Conservation (phyloP, 2,113 vertebrate genomes). For the cat (Felis catus) region DNA sequence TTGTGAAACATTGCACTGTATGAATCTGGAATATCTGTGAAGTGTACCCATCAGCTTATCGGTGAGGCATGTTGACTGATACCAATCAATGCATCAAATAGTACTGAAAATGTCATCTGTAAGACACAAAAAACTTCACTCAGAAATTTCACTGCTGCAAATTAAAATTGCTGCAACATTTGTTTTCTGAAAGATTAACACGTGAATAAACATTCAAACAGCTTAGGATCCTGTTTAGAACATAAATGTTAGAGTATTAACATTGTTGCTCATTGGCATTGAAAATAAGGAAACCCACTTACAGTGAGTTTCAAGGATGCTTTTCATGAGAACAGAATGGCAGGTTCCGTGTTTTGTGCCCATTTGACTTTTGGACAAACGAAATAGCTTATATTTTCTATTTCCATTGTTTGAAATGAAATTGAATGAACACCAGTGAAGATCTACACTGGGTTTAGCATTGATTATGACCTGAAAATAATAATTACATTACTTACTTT, state of each 20-base stretch:
- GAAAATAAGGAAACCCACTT: conserved; percentile 58
- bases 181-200: conserved; percentile 71
- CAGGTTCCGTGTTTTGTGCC: background rate
- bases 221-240: conserved; percentile 44
- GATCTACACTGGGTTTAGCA: conserved; percentile 29
- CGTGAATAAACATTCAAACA: conserved; percentile 7
- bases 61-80: conserved; percentile 80
- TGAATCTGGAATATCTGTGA: conserved; percentile 90
- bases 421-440: conserved; percentile 46
- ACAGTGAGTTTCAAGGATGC: conserved; percentile 48
- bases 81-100: conserved; percentile 65
- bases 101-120: conserved; percentile 47
- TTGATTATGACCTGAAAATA: conserved; percentile 66
- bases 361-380: conserved; percentile 28
- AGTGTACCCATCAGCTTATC: conserved; percentile 83
- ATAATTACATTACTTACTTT: conserved; percentile 58
- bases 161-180: conserved; percentile 58
- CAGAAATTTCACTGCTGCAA: conserved; percentile 56
- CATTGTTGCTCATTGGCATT: conserved; percentile 15
- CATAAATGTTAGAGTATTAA: conserved; percentile 30
- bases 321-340: conserved; percentile 35
- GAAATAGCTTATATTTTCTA: conserved; percentile 59
- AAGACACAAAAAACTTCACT: conserved; percentile 54
- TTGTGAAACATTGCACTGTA: conserved; percentile 87
- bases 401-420: conserved; percentile 45